A percentile compares a stretch with the other conserved stretches of the same genome.
These are phyloP conservation scores for Macrobrachium rosenbergii DNA, from an alignment of 1,140 invertebrate species.

Conservation along the genomic window DNA sequence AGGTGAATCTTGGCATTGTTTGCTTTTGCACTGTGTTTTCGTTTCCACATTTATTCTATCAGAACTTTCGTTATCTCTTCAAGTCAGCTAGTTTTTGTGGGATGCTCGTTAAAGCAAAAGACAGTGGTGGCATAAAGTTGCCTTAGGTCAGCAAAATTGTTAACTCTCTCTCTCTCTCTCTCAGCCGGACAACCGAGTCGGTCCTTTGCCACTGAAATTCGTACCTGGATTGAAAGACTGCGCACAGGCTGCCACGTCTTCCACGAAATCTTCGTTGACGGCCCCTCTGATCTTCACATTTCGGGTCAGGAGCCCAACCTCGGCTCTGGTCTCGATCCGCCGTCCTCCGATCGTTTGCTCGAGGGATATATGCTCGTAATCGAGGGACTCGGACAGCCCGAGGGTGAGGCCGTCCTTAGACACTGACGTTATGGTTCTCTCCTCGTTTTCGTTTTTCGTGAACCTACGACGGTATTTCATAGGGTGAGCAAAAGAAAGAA, in stretches of 20 bases:
- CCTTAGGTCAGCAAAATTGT: no score
- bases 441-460: conserved; percentile 53
- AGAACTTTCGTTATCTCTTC: no score
- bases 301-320: conserved; percentile 59
- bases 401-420: conserved; percentile 44
- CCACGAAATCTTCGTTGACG: conserved; percentile 50
- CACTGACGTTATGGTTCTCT: conserved; percentile 46
- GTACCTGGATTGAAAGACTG: conserved; percentile 40
- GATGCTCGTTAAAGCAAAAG: no score
- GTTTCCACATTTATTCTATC: no score
- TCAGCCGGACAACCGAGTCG: no score
- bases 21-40: no score
- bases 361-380: conserved; percentile 51
- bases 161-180: no score
- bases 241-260: conserved; percentile 42
- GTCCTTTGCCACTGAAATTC: neutral
- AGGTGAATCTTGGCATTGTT: no score
- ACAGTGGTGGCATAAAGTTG: no score
- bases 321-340: conserved; percentile 49
- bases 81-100: no score
- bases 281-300: conserved; percentile 59
- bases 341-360: conserved; percentile 56
- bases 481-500: no score
- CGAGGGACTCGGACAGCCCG: conserved; percentile 49
- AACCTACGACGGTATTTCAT: neutral